Evolutionary conservation across 2,797 vertebrate species (phyloP).

Genomic region (Liparis tanakae): DNA sequence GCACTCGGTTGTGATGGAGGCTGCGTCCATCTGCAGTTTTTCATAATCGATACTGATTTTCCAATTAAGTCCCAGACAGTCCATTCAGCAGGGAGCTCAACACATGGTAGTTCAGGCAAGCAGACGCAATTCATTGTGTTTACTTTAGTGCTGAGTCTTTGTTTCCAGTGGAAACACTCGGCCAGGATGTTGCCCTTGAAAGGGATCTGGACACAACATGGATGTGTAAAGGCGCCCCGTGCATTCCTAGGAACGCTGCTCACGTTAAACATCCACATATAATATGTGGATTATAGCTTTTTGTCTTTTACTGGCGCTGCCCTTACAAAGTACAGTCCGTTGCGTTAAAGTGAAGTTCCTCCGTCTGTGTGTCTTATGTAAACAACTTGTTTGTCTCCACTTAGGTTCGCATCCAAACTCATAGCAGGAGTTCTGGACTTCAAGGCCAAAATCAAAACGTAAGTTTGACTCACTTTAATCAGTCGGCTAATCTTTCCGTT

Average conservation of each 20-base stretch:
- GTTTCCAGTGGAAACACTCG: not conserved
- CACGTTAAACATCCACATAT: not conserved
- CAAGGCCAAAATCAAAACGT: constrained; percentile 85
- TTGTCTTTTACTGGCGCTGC: not conserved
- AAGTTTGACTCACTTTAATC: constrained; percentile 44
- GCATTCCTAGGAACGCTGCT: not conserved
- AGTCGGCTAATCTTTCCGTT: not conserved
- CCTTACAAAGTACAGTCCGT: not conserved
- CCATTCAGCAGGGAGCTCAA: not conserved
- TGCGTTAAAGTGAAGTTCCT: not conserved
- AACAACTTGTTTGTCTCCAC: constrained; percentile 29
- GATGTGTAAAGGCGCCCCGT: not conserved
- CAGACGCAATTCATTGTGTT: not conserved
- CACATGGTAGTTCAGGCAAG: too few relatives aligned
- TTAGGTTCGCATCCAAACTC: constrained; percentile 87
- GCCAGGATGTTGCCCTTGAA: not conserved
- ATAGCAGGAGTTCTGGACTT: constrained; percentile 89
- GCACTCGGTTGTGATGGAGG: not conserved
- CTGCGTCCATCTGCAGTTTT: not conserved
- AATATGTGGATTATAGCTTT: not conserved
- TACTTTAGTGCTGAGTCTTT: not conserved
- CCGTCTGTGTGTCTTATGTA: not conserved
- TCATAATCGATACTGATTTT: not conserved
- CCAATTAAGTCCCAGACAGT: not conserved
- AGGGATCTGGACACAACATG: not conserved